Base-by-base conservation (phyloP, 2,797 vertebrate genomes). In the Neosalanx taihuensis region DNA sequence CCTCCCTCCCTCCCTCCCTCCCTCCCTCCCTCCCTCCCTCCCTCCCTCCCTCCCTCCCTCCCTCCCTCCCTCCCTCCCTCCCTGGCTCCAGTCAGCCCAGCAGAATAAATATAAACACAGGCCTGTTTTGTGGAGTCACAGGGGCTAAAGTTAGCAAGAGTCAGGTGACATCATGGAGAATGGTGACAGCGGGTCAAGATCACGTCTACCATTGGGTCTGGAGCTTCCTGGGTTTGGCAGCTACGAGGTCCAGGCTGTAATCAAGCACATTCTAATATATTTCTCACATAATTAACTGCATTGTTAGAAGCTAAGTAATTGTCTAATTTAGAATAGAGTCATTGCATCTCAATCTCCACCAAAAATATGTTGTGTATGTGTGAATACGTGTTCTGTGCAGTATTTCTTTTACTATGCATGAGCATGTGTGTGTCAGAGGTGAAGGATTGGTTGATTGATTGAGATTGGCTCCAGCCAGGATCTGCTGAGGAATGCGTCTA, bases 121-220 rank as follows among this genome's bases (percentile, higher is more conserved):
- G 67, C 59, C 35, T 84, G 73, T 81, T 85, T 82, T 83, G 81
- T 83, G 71, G 79, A 79, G 79, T 83, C 79, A 84, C 73, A 75
- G 69, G 37, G 66, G 71, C 77, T 85, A 84, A 76, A 83, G 78
- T 81, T 85, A 80, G 80, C 51, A n/a, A n/a, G 58, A 15, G 59
- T 83, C 74, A 78, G 73, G 76, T 83, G 80, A 74, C 73, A 37
- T 84, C 74, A 83, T 35, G 41, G 62, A 67, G 72, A 23, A 53
- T 17, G 23, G 35, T 20, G 71, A 81, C 66, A 64, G 64, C 26
- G 18, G 68, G 66, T 76, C 73, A 74, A 35, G 70, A 80, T 78
- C 76, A 71, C 4, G 15, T 75, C 72, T 76, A 76, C 29, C 20
- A 26, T 5, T 33, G 29, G 46, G 37, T 13, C 29, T 35, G 17